These are phyloP conservation scores for Antedon mediterranea DNA, from an alignment of 53 echinoderm and acorn worm species.

Conservation along the genomic window DNA sequence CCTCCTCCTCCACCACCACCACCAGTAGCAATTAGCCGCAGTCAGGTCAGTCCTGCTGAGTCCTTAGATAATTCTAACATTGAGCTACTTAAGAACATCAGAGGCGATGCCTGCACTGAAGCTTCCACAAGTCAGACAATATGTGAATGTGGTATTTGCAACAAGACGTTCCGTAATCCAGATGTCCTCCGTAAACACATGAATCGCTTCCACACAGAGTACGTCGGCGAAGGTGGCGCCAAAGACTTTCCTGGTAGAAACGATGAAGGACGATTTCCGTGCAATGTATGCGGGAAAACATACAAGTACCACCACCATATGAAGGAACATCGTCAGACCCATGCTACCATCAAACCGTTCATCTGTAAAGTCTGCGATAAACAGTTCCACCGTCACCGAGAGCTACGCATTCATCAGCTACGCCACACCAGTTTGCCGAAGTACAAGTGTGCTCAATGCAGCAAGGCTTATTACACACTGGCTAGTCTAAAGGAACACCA, in stretches of 20 bases:
- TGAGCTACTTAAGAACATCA: neutral
- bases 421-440: constrained; percentile 53
- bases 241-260: neutral
- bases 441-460: constrained; percentile 53
- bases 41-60: neutral
- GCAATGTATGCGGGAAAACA: constrained; percentile 54
- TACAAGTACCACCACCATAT: constrained; percentile 58
- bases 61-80: neutral
- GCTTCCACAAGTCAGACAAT: neutral
- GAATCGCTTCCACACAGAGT: neutral
- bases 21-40: neutral
- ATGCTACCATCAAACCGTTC: constrained; percentile 46
- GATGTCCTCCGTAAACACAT: neutral
- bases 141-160: neutral
- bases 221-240: neutral
- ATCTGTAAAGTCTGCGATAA: constrained; percentile 46
- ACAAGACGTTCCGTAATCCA: neutral
- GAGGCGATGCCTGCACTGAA: neutral
- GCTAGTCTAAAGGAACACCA: neutral
- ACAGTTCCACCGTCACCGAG: constrained; percentile 55
- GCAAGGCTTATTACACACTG: constrained; percentile 18
- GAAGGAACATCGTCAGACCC: constrained; percentile 57
- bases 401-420: constrained; percentile 54
- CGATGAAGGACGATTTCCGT: constrained; percentile 17
- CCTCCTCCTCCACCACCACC: no score